These are phyloP conservation scores for Pavo muticus DNA, from an alignment of 2,113 vertebrate species.

Conservation along the genomic window DNA sequence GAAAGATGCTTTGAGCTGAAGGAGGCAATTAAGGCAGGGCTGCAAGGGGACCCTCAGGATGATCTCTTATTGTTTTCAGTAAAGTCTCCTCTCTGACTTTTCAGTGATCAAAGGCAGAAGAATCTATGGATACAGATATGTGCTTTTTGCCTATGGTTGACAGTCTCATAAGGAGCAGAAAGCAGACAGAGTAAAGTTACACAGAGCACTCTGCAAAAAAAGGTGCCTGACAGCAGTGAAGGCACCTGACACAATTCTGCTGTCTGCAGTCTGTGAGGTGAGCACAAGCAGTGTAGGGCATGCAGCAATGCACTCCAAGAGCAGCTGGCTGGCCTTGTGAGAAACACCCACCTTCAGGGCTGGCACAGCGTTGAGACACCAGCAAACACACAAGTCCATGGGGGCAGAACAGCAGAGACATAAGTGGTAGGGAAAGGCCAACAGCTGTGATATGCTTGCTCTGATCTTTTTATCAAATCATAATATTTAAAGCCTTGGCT, in stretches of 20 bases:
- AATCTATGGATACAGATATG: neutral
- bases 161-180: neutral
- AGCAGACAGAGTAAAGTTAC: neutral
- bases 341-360: neutral
- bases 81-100: neutral
- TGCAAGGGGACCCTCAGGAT: neutral
- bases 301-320: neutral
- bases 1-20: neutral
- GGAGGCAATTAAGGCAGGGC: constrained; percentile 11
- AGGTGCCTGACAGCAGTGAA: neutral
- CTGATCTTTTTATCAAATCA: neutral
- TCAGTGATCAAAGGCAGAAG: neutral
- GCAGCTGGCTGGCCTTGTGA: neutral
- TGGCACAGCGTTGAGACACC: neutral
- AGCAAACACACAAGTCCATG: neutral
- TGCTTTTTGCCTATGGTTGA: neutral
- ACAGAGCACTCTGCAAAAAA: neutral
- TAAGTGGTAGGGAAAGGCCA: neutral
- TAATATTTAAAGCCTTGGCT: neutral
- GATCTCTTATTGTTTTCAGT: neutral
- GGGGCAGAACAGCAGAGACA: neutral
- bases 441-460: neutral
- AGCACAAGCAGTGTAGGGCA: neutral
- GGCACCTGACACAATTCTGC: neutral
- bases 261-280: too few relatives aligned